Evolutionary conservation across 1,140 invertebrate genomes (phyloP).

Genomic region (Phthorimaea operculella): DNA sequence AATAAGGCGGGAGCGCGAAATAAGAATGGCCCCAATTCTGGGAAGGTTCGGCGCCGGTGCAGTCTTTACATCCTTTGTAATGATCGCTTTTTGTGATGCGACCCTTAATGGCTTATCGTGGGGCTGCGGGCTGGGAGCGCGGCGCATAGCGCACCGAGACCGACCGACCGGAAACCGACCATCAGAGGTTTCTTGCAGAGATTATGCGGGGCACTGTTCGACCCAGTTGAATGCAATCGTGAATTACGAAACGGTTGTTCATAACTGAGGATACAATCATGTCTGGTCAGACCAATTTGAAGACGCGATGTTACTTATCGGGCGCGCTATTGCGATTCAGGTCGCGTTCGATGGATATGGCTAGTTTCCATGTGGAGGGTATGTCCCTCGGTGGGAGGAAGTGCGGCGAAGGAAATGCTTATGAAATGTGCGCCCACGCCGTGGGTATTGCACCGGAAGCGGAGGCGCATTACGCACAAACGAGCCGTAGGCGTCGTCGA

Average conservation of each 20-base stretch:
- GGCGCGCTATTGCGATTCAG: slow-evolving; percentile 18
- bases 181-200: slow-evolving; percentile 17
- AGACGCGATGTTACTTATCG: slow-evolving; percentile 27
- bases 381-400: slow-evolving; percentile 38
- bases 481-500: slow-evolving; percentile 30
- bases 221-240: slow-evolving; percentile 15
- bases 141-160: slow-evolving; percentile 11
- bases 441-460: slow-evolving; percentile 41
- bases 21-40: slow-evolving; percentile 63
- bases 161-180: slow-evolving; percentile 21
- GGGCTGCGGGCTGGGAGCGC: slow-evolving; percentile 39
- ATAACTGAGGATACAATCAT: slow-evolving; percentile 22
- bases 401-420: slow-evolving; percentile 46
- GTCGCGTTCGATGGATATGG: slow-evolving; percentile 13
- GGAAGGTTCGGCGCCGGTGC: slow-evolving; percentile 64
- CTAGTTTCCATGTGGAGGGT: slow-evolving; percentile 11
- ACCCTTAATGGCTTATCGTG: slow-evolving; percentile 61
- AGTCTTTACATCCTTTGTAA: slow-evolving; percentile 65
- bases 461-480: slow-evolving; percentile 40
- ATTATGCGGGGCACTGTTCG: slow-evolving; percentile 28
- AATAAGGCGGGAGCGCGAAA: slow-evolving; percentile 65
- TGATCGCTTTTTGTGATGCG: slow-evolving; percentile 59
- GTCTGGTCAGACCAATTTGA: slow-evolving; percentile 30
- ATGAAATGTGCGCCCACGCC: slow-evolving; percentile 50
- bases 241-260: slow-evolving; percentile 21